These are phyloP conservation scores for Pinctada fucata DNA, from an alignment of 2,888 invertebrate genomes.

Conservation along the genomic window DNA sequence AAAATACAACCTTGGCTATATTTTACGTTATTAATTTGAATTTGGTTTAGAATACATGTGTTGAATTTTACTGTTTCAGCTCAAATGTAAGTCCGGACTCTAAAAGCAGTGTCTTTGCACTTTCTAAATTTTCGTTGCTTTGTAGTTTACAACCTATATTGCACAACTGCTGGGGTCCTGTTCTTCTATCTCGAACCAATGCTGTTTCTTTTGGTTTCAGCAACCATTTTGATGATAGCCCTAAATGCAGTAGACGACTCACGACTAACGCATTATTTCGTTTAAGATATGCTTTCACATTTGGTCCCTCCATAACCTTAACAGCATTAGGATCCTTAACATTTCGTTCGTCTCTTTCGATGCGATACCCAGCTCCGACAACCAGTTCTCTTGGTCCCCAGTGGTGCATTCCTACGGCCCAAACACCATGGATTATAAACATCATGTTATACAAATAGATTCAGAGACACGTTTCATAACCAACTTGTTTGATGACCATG, in stretches of 20 bases:
- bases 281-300: background rate
- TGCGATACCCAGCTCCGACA: background rate
- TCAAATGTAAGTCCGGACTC: no score
- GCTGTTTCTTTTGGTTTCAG: conserved; percentile 11
- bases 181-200: background rate
- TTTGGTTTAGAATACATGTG: background rate
- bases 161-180: conserved; percentile 15
- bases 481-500: no score
- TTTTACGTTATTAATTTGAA: background rate
- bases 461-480: no score
- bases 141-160: background rate
- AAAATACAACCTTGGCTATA: background rate
- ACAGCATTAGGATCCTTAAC: conserved; percentile 4
- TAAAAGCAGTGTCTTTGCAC: no score
- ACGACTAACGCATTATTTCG: background rate
- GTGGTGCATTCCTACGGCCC: conserved; percentile 9
- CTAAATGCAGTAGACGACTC: background rate
- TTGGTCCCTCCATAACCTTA: background rate
- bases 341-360: background rate
- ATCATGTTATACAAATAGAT: background rate
- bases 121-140: background rate
- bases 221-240: background rate
- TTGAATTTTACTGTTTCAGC: background rate
- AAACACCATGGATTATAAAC: background rate
- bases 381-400: background rate